phyloP scores from a whole-genome alignment of 2,113 vertebrate genomes.

The Toxostoma redivivum region DNA sequence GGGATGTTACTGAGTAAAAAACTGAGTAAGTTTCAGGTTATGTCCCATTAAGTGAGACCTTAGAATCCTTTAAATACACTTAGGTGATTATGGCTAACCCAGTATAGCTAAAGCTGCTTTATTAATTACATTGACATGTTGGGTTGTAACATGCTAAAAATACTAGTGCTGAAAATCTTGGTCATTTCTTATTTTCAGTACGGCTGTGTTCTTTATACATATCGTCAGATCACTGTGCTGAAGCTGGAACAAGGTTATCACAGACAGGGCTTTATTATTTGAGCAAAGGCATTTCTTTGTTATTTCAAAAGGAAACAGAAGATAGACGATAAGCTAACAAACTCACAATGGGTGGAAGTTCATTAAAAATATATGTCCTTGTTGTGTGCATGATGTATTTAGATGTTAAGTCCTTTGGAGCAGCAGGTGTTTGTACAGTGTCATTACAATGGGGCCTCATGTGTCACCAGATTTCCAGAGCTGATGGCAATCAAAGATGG shows the following conservation, averaged over 20 bases:
- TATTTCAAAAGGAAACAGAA: constrained; percentile 46
- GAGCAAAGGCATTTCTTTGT: constrained; percentile 40
- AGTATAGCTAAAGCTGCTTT: constrained; percentile 9
- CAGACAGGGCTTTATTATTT: not conserved
- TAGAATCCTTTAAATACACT: constrained; percentile 4
- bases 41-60: not conserved
- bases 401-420: not conserved
- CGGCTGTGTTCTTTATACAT: accelerated
- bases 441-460: not conserved
- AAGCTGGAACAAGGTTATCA: not conserved
- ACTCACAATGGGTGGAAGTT: constrained; percentile 47
- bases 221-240: not conserved
- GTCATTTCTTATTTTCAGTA: constrained; percentile 13
- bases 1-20: not conserved
- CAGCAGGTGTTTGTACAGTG: constrained; percentile 5
- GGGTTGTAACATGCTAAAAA: constrained; percentile 28
- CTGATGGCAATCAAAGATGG: not conserved
- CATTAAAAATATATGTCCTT: constrained; percentile 47
- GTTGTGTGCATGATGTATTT: not conserved
- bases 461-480: not conserved
- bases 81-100: not conserved
- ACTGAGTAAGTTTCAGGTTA: not conserved
- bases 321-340: constrained; percentile 24
- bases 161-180: constrained; percentile 4
- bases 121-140: constrained; percentile 27